Evolutionary conservation across 2,113 vertebrate species (phyloP), one percentile per base, ranked within the genome.

Genomic region (Pseudonaja textilis): DNA sequence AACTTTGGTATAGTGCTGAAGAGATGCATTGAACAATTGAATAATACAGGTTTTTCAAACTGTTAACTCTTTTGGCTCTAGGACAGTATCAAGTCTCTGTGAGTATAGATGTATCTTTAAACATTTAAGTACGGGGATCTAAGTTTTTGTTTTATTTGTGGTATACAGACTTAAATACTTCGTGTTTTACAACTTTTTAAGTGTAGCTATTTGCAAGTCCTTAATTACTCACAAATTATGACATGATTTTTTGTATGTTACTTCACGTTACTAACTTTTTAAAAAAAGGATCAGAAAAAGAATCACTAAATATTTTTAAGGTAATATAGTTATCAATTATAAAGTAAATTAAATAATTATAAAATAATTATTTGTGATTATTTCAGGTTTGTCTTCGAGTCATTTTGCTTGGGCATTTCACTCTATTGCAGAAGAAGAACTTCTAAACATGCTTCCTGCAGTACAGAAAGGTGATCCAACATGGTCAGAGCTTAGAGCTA

Each of bases 401-500:
- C 98, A 99, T 93, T 99, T 98, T 96, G 98, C 98, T 87, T 99
- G 99, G 99, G 99, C 99, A 0, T 99, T 99, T 97, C 99, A 99
- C 96, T 99, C 99, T 0, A 99, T 99, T 94, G 99, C 99, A 0
- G 99, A 99, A 97, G 99, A 99, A 96, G 99, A 99, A 92, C 97
- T 99, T 55, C 96, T 99, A 69, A 98, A 97, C 95, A 99, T 99
- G 98, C 97, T 99, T 3, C 99, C 99, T 86, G 97, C 98, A 50
- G 95, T 99, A 93, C 99, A 99, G 96, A 99, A 98, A 94, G 97
- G 97, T 54, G 98, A 99, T 94, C 98, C 98, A 34, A 97, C 98
- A 20, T 99, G 99, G 99, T 97, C 99, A 8, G 99, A 99, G 94
- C 98, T 99, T 54, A 98, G 98, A 96, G 98, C 99, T 39, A 99